Conservation (phyloP, 2,888 invertebrate species). For the Drosophila peninsularis region DNA sequence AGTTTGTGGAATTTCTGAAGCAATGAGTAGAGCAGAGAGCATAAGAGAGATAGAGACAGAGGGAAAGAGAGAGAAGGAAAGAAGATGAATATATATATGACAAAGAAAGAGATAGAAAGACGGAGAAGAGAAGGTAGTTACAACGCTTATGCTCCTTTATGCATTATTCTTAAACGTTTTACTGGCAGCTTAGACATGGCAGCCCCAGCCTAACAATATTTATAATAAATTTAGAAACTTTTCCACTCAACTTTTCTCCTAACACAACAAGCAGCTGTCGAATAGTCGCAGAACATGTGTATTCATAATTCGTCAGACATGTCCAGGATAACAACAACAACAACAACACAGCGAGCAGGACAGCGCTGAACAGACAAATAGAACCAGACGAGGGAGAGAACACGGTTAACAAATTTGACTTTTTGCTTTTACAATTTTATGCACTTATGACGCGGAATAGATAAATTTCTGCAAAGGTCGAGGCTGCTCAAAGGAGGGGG, state of each 20-base stretch:
- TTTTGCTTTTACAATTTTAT: slow-evolving; percentile 62
- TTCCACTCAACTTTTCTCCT: not conserved
- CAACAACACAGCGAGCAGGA: not conserved
- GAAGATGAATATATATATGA: too few relatives aligned
- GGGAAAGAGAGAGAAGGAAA: not conserved
- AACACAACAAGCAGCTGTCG: slow-evolving; percentile 10
- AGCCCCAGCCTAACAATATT: not conserved
- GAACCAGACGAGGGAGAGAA: slow-evolving; percentile 31
- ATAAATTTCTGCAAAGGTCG: slow-evolving; percentile 46
- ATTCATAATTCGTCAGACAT: slow-evolving; percentile 44
- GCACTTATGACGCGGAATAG: slow-evolving; percentile 59
- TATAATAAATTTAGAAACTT: slow-evolving; percentile 10
- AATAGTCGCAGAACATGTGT: slow-evolving; percentile 39
- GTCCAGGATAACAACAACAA: slow-evolving; percentile 18
- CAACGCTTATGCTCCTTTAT: too few relatives aligned
- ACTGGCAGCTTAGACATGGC: not conserved
- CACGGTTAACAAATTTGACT: slow-evolving; percentile 41
- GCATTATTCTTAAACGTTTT: not conserved
- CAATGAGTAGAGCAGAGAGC: not conserved
- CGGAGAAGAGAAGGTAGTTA: too few relatives aligned
- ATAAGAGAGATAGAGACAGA: not conserved
- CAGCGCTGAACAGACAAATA: slow-evolving; percentile 10
- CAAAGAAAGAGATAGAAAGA: not conserved
- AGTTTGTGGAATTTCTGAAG: not conserved
- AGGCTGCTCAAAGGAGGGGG: slow-evolving; percentile 32